phyloP scores from a whole-genome alignment of 1,140 invertebrate genomes.

The Nasonia giraulti region DNA sequence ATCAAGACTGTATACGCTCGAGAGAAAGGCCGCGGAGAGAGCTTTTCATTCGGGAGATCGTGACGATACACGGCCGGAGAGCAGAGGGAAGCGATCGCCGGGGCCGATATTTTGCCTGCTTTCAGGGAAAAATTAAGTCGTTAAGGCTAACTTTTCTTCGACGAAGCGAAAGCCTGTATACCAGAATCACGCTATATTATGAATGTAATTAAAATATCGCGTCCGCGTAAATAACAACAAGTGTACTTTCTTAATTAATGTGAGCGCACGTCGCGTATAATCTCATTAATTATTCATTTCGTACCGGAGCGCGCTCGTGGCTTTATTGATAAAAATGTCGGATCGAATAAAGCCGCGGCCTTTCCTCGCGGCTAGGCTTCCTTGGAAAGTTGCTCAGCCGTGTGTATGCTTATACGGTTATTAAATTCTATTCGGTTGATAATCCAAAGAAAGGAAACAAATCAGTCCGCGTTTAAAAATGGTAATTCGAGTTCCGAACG shows the following conservation, averaged over 20 bases:
- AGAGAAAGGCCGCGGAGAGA: background rate
- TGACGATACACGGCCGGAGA: background rate
- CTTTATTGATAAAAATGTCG: constrained; percentile 31
- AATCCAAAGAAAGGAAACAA: background rate
- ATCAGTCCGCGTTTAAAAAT: background rate
- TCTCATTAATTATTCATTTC: constrained; percentile 32
- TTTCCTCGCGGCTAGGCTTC: background rate
- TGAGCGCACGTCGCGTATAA: background rate
- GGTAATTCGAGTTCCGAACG: background rate
- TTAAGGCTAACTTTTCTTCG: constrained; percentile 15
- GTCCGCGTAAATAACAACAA: background rate
- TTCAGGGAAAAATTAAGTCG: constrained; percentile 23
- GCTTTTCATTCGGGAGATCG: constrained; percentile 2
- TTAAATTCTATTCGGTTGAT: background rate
- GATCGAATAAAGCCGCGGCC: background rate
- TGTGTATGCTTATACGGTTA: background rate
- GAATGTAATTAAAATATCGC: background rate
- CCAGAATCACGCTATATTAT: background rate
- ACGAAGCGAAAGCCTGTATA: background rate
- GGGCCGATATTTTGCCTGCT: background rate
- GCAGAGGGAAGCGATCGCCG: background rate
- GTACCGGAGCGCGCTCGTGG: background rate
- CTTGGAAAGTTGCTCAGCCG: too few relatives aligned
- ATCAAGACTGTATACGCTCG: background rate
- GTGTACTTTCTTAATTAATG: constrained; percentile 24